Evolutionary conservation across 1,140 invertebrate species (phyloP).

Genomic region (Leptonema lineaticorne): DNA sequence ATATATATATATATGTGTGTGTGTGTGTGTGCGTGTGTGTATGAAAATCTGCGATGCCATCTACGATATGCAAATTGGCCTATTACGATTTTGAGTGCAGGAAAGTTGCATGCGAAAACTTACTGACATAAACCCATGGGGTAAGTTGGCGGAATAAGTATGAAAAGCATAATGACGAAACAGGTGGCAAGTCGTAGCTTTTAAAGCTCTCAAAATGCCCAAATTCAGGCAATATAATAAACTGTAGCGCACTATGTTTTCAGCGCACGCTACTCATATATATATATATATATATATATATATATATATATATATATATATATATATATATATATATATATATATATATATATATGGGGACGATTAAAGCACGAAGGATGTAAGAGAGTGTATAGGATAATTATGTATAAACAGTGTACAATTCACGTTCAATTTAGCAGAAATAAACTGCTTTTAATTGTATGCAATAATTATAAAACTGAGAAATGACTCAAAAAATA

Average conservation of each 20-base stretch:
- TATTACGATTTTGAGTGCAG: background rate
- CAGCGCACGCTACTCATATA: background rate
- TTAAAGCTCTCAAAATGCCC: background rate
- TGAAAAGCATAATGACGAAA: background rate
- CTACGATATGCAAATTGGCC: constrained; percentile 13
- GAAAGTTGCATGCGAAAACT: background rate
- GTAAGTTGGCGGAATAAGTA: background rate
- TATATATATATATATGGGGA: too few species aligned
- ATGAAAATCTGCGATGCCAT: constrained; percentile 4
- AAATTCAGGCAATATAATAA: background rate
- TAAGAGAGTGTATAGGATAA: too few species aligned
- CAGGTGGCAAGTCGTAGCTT: background rate
- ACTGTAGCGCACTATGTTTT: background rate
- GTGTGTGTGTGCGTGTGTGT: too few species aligned
- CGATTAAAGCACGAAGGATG: too few species aligned
- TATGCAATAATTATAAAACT: too few species aligned
- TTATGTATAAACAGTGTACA: too few species aligned
- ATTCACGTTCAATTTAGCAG: too few species aligned
- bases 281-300: background rate
- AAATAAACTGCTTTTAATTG: too few species aligned
- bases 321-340: too few species aligned
- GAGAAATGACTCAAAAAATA: too few species aligned
- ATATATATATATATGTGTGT: too few species aligned
- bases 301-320: background rate
- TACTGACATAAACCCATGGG: background rate